Evolutionary conservation across 23 tunicate species (phyloP).

Genomic region (Trididemnum nubilum): DNA sequence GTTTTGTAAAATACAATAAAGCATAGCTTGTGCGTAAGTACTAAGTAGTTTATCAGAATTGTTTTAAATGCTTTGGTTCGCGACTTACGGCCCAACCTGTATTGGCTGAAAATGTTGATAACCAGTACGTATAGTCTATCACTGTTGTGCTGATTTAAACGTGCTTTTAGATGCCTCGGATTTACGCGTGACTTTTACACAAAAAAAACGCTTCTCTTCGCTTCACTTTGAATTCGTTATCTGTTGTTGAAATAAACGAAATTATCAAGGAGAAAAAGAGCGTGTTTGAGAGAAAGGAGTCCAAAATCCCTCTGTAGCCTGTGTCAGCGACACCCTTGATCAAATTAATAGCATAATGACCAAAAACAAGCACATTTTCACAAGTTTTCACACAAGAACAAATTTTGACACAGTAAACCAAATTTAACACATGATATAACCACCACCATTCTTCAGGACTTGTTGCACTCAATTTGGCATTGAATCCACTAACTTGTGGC

Average conservation of each 20-base stretch:
- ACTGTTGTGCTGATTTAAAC: neutral
- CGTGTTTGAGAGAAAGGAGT: no score
- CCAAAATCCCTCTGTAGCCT: no score
- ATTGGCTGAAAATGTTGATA: neutral
- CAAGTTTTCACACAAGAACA: conserved; percentile 4
- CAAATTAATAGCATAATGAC: conserved; percentile 12
- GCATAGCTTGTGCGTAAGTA: neutral
- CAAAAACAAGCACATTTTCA: conserved; percentile 1
- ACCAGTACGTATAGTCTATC: no score
- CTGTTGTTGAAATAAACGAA: no score
- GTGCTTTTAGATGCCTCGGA: neutral
- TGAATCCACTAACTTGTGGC: conserved; percentile 16
- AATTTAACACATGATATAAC: conserved; percentile 27
- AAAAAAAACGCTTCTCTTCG: neutral
- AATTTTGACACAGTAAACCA: neutral
- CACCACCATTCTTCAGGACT: conserved; percentile 18
- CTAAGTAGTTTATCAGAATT: no score
- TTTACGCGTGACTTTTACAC: neutral
- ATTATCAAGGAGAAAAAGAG: no score
- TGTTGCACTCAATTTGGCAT: conserved; percentile 21
- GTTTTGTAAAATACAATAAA: no score
- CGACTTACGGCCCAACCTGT: neutral
- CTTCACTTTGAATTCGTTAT: neutral
- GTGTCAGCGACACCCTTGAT: neutral
- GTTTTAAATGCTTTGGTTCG: no score